Base-by-base conservation (phyloP, 1,140 invertebrate genomes). In the Yoshiicerus persimilis region DNA sequence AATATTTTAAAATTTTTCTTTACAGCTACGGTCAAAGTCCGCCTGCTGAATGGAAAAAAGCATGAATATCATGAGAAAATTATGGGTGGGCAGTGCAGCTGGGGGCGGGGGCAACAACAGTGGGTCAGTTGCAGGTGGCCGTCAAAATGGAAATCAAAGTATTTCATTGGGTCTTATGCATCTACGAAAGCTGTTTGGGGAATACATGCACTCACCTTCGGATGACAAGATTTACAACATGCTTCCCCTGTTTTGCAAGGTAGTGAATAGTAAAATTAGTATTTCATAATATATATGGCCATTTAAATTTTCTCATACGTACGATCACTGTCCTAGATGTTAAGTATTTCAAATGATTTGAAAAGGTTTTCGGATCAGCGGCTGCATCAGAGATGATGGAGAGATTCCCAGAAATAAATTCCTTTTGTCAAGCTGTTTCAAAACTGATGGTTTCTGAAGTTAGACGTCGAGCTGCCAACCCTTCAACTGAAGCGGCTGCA, bases 171-270 rank as follows among this genome's bases (percentile, higher is more conserved):
- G 98, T 64, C 94, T 99, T 16, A 98, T 97, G 95, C 98, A 99
- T 91, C 94, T 99, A 4, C 97, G 98, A 91, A 99, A 99, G 93
- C 94, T 99, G 11, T 99, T 99, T 93, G 96, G 96, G 30, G 98
- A 99, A 91, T 98, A 98, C 91, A 96, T 95, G 27, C 97, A 98
- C 93, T 96, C 97, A 47, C 93, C 95, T 66, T 95, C 96, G 89
- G 97, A 99, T 93, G 96, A 97, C 91, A 98, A 98, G 93, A 94
- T 99, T 0, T 99, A 99, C 93, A 98, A 98, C 93, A 99, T 99
- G 97, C 94, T 99, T 91, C 98, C 98, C 64, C 93, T 99, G 11
- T 99, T 99, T 93, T 98, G 97, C 93, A 99, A 99, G 95, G 98
- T 99, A 94, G 93, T 47, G 25, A 2, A 11, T 3, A 10, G 1